Conservation (phyloP, 2,888 invertebrate genomes). For the Mongoloraphidia duomilia region DNA sequence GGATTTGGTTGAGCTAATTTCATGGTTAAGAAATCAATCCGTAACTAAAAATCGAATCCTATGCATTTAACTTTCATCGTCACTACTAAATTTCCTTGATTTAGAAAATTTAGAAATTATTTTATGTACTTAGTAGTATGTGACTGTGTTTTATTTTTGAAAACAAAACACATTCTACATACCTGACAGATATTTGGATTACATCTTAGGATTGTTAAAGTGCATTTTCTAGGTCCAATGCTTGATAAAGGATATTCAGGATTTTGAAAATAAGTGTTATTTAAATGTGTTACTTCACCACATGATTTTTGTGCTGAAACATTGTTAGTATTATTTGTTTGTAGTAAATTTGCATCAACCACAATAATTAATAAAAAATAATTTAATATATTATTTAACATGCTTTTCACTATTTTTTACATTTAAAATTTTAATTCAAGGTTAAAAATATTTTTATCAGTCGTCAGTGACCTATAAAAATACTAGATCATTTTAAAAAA, state of each 20-base stretch:
- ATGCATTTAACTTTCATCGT: not conserved
- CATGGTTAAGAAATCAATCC: conserved; percentile 63
- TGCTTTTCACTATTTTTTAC: too few species aligned
- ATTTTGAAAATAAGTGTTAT: conserved; percentile 75
- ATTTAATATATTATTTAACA: too few species aligned
- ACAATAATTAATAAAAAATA: not conserved
- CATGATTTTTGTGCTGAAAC: conserved; percentile 56
- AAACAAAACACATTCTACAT: conserved; percentile 14
- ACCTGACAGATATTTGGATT: conserved; percentile 57
- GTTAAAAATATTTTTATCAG: too few species aligned
- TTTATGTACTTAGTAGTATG: not conserved
- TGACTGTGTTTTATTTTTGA: not conserved
- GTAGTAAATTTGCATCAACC: not conserved
- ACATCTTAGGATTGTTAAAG: conserved; percentile 54
- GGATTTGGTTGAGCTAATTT: conserved; percentile 58
- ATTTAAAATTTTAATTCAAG: too few species aligned
- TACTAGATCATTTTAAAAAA: too few species aligned
- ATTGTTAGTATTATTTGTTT: not conserved
- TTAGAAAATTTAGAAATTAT: too few species aligned
- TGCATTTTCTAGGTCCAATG: conserved; percentile 52
- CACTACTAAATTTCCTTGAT: not conserved
- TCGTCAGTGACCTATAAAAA: too few species aligned
- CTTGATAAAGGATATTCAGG: conserved; percentile 59
- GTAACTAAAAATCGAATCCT: conserved; percentile 37
- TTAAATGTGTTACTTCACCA: conserved; percentile 51